Evolutionary conservation across 2,888 invertebrate species (phyloP).

Genomic region (Melangyna quadrimaculata): DNA sequence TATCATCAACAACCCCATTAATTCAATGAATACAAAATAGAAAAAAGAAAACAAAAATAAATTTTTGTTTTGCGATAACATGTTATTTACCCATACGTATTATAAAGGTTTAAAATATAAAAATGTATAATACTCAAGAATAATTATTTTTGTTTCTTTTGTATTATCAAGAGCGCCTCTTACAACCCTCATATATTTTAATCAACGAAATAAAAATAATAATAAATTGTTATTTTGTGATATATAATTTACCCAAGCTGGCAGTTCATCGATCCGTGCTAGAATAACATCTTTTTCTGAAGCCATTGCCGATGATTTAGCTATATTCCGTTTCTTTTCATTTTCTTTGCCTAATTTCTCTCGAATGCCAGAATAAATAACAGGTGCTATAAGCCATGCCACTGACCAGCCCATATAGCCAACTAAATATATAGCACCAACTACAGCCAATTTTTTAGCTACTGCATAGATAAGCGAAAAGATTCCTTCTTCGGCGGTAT

Average conservation of each 20-base stretch:
- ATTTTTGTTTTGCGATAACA: no score
- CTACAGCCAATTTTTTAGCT: slow-evolving; percentile 87
- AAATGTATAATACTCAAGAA: no score
- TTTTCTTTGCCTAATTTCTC: slow-evolving; percentile 90
- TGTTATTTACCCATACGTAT: no score
- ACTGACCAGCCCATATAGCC: slow-evolving; percentile 91
- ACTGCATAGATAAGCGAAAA: slow-evolving; percentile 84
- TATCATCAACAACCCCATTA: no score
- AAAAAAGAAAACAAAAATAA: no score
- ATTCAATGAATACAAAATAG: no score
- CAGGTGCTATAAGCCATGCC: slow-evolving; percentile 92
- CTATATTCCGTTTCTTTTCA: slow-evolving; percentile 87
- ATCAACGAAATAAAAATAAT: neutral
- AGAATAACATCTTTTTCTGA: slow-evolving; percentile 94
- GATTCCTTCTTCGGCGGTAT: slow-evolving; percentile 80
- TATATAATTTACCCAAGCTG: slow-evolving; percentile 90
- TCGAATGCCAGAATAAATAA: slow-evolving; percentile 89
- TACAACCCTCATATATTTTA: neutral
- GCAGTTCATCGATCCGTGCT: slow-evolving; percentile 93
- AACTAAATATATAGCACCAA: slow-evolving; percentile 89
- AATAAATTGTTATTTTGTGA: neutral
- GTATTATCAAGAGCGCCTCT: neutral
- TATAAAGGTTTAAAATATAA: no score
- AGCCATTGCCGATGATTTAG: slow-evolving; percentile 88
- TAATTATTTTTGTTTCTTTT: no score